A percentile compares a stretch with the other conserved stretches of the same genome.
phyloP scores from a whole-genome alignment of 2,113 vertebrate species.

The Phrynosoma platyrhinos region DNA sequence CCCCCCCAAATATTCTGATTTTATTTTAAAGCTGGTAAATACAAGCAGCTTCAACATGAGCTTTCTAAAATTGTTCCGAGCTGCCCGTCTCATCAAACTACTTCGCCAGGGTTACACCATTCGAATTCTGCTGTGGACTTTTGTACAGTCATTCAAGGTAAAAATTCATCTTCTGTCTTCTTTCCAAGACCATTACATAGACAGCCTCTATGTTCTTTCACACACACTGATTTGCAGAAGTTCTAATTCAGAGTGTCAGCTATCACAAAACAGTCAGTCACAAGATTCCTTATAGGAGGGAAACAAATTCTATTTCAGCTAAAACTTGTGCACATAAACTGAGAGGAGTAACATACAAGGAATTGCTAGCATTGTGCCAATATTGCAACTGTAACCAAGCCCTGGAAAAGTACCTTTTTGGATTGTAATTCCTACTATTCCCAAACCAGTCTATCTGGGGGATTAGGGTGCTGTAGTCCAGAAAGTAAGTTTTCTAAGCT shows the following conservation, averaged over 20 bases:
- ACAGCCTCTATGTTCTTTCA: not conserved
- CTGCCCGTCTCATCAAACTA: constrained; percentile 97
- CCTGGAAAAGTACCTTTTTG: not conserved
- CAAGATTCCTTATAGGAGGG: too few relatives aligned
- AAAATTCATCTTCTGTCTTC: constrained; percentile 16
- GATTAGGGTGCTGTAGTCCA: too few relatives aligned
- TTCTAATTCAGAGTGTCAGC: too few relatives aligned
- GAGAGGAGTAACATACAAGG: not conserved
- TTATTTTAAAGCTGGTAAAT: constrained; percentile 78
- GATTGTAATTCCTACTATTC: too few relatives aligned
- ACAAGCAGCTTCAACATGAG: constrained; percentile 96
- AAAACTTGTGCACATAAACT: not conserved
- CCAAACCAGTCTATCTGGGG: too few relatives aligned
- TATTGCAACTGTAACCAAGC: not conserved
- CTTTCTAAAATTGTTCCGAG: constrained; percentile 97
- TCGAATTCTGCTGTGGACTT: constrained; percentile 97
- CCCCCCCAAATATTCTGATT: not conserved
- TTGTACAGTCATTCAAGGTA: constrained; percentile 98
- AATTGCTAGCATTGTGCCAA: not conserved
- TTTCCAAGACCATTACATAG: not conserved
- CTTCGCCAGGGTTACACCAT: constrained; percentile 98
- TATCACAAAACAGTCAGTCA: too few relatives aligned
- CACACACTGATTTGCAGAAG: too few relatives aligned
- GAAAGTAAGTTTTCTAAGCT: too few relatives aligned
- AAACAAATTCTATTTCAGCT: too few relatives aligned